Evolutionary conservation across 2,888 invertebrate species (phyloP), one percentile per base, ranked within the genome.

Genomic region (Acleris sparsana): DNA sequence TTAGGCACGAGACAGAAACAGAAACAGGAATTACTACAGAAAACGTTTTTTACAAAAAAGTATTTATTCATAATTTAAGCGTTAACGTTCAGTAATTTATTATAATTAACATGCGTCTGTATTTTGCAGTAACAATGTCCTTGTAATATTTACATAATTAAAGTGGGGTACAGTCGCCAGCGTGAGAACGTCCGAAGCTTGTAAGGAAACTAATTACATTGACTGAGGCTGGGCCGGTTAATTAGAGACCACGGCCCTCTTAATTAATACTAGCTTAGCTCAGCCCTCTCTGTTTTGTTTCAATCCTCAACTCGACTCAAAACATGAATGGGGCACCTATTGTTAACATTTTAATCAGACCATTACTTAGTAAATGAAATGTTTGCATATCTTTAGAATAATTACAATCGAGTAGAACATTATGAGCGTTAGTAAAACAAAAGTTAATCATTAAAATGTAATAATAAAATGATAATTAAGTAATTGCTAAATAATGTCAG

Each of bases 231-330:
- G 83, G 89, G 91, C 89, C 90, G 85, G 88, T 91, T 92, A 92
- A 92, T 92, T 92, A 91, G 91, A 90, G 87, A 82, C 84, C 69
- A 85, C 89, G 87, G 89, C 89, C 91, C 92, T 89, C 89, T 89
- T 92, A 92, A 92, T 92, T 90, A 91, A 92, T 91, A 89, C 89
- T 90, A 88, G 85, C 86, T 86, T 84, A 84, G 82, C 86, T 85
- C 81, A 83, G 84, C 83, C 84, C 86, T 83, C 74, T 76, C 81
- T 87, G 87, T 89, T 89, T 88, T 89, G 88, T 90, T 88, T 88
- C 83, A 87, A 88, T 88, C 88, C 87, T 87, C 86, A 86, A 88
- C 86, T 86, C 83, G 81, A 83, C 80, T 86, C 88, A 84, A 84
- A 86, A 86, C 86, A 83, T 82, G 77, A 82, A 79, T 79, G 76